These are phyloP conservation scores for Lasioglossum baleicum DNA, from an alignment of 1,140 invertebrate species.

Conservation along the genomic window DNA sequence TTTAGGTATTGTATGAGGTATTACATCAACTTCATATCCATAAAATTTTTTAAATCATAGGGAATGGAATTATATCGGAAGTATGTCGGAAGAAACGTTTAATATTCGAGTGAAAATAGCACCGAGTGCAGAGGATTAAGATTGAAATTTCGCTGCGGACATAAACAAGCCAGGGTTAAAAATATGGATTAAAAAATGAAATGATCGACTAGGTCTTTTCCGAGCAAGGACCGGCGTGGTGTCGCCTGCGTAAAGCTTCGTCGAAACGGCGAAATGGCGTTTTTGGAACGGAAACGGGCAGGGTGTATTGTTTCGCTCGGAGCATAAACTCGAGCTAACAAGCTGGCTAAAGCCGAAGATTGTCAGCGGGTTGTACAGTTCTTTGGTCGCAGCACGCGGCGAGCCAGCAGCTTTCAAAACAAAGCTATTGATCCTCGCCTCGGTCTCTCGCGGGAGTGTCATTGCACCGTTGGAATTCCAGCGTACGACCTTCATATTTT, in stretches of 20 bases:
- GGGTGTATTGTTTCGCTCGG: background rate
- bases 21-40: too few relatives aligned
- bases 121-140: too few relatives aligned
- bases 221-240: too few relatives aligned
- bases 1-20: too few relatives aligned
- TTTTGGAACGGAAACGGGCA: background rate
- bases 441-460: constrained; percentile 34
- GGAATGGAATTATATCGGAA: too few relatives aligned
- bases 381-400: constrained; percentile 1
- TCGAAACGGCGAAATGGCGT: background rate
- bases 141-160: too few relatives aligned
- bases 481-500: constrained; percentile 56
- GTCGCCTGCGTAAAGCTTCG: background rate
- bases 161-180: too few relatives aligned
- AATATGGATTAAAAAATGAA: too few relatives aligned
- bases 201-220: too few relatives aligned
- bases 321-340: background rate
- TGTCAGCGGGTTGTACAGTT: constrained; percentile 6
- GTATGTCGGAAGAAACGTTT: too few relatives aligned
- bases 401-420: constrained; percentile 27
- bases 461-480: constrained; percentile 60
- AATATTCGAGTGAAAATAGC: too few relatives aligned
- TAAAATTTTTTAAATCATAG: too few relatives aligned
- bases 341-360: constrained; percentile 9
- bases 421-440: constrained; percentile 49